phyloP scores from a whole-genome alignment of 2,797 vertebrate species.

The Lateolabrax maculatus region DNA sequence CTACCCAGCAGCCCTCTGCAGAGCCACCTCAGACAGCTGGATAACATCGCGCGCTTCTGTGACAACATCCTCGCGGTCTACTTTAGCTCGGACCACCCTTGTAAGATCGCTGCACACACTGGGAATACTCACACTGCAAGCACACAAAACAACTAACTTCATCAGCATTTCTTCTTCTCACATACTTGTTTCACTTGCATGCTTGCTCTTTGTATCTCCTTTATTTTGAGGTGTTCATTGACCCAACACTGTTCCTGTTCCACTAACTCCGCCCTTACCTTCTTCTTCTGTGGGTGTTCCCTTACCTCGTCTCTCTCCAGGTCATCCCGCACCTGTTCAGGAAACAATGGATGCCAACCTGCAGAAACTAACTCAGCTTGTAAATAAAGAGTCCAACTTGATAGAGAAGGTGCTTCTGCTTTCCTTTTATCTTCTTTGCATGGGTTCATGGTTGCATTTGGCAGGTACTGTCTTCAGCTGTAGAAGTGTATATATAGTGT shows the following conservation, averaged over 20 bases:
- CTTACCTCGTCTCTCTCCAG: conserved; percentile 77
- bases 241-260: conserved; percentile 16
- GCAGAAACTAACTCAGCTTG: conserved; percentile 99
- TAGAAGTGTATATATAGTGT: background rate
- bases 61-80: conserved; percentile 91
- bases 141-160: conserved; percentile 50
- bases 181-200: conserved; percentile 15
- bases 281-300: conserved; percentile 31
- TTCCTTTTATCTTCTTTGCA: conserved; percentile 72
- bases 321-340: conserved; percentile 88
- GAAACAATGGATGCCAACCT: conserved; percentile 96
- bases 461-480: conserved; percentile 40
- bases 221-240: conserved; percentile 26
- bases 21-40: conserved; percentile 94
- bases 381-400: conserved; percentile 99
- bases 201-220: conserved; percentile 15
- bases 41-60: conserved; percentile 94
- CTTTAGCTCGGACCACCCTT: conserved; percentile 86
- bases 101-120: conserved; percentile 77
- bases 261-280: conserved; percentile 26
- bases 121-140: conserved; percentile 9
- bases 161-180: conserved; percentile 11
- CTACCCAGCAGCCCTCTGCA: conserved; percentile 93
- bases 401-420: conserved; percentile 97
- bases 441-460: conserved; percentile 49